phyloP scores from a whole-genome alignment of 92 coral and sea anemone genomes.

The Umimayanthus chanpuru region DNA sequence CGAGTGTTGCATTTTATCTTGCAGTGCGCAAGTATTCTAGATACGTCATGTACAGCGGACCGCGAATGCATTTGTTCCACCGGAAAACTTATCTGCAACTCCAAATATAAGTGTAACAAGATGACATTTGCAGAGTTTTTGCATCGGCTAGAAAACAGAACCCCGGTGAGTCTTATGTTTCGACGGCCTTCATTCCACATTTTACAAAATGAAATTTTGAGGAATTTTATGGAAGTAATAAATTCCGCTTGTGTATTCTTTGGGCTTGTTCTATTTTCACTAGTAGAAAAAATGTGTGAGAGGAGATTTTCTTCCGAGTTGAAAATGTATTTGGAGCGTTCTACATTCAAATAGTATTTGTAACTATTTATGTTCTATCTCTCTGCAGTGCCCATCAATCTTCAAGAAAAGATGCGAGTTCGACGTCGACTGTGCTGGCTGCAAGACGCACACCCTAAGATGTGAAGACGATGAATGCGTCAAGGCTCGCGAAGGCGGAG shows the following conservation, averaged over 20 bases:
- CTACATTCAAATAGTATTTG: neutral
- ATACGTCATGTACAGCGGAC: neutral
- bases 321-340: neutral
- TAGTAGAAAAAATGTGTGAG: neutral
- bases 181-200: neutral
- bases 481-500: neutral
- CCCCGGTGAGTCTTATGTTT: neutral
- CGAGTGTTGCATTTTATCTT: neutral
- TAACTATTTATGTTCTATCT: neutral
- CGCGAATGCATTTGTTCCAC: constrained; percentile 1
- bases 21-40: neutral
- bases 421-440: constrained; percentile 28
- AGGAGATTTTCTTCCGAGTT: neutral
- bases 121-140: neutral
- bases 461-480: constrained; percentile 36
- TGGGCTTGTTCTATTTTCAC: too few species aligned
- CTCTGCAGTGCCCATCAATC: constrained; percentile 28
- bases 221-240: neutral
- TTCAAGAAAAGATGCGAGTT: neutral
- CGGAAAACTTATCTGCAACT: neutral
- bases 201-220: too few species aligned
- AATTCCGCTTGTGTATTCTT: too few species aligned
- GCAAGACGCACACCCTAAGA: constrained; percentile 1
- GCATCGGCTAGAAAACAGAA: neutral
- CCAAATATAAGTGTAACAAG: neutral